Evolutionary conservation across 2,113 vertebrate genomes (phyloP), one percentile per base, ranked within the genome.

Genomic region (Scophthalmus maximus): DNA sequence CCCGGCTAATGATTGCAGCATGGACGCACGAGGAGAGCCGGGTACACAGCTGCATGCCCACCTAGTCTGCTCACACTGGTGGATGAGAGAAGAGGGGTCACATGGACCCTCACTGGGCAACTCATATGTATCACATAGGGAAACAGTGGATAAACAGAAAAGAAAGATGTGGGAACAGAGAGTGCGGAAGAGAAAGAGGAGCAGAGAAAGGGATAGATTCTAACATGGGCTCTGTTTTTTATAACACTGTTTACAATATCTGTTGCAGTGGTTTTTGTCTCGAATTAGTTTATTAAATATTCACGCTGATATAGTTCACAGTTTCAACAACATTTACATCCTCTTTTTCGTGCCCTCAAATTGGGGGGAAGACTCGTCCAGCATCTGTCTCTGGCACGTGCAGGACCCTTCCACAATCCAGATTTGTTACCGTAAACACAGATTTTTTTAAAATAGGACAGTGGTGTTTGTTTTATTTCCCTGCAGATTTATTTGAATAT

Each of bases 1-100:
- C 52, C 36, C 17, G 56, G 53, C 70, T 90, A 86, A 91, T 86
- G 87, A 90, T 82, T 84, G 83, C 72, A 71, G 51, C 6, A 8
- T 22, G 11, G 66, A 76, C 49, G 9, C 52, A 66, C 67, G 73
- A 67, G 59, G 73, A 76, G 38, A 80, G 58, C 59, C 64, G 61
- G 61, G 71, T 81, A 36, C 38, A 63, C 27, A 44, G 23, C 53
- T 52, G 53, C 29, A 51, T 49, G 57, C 29, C 23, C 8, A 6
- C n/a, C 27, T n/a, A 20, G 38, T 51, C 20, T 53, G 52, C 25
- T 51, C 59, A 26, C 20, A 46, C 27, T 20, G 38, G 27, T 40
- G 55, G 47, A 26, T 59, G 47, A 64, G 59, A 71, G 69, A 78
- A 58, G 46, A 68, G 60, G 69, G 55, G 77, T 79, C 69, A 64